phyloP scores from a whole-genome alignment of 2,888 invertebrate genomes.

The Polymixis lichenea region DNA sequence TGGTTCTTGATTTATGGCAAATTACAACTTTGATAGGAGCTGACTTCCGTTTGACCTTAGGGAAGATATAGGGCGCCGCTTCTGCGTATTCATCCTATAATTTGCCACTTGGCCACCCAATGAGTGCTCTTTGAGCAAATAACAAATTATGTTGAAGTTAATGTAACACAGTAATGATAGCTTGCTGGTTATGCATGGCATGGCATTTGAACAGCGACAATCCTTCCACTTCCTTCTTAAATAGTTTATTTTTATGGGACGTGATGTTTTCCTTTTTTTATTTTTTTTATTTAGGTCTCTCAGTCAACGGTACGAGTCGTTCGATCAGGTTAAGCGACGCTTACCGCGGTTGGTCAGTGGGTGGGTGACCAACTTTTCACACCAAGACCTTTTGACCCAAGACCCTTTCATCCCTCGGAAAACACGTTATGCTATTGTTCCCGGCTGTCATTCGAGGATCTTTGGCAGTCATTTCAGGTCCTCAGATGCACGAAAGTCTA shows the following conservation, averaged over 20 bases:
- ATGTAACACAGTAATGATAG: slow-evolving; percentile 37
- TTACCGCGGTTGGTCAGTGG: too few species aligned
- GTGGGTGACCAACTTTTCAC: too few species aligned
- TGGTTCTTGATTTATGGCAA: slow-evolving; percentile 53
- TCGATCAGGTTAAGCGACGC: too few species aligned
- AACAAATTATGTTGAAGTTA: slow-evolving; percentile 27
- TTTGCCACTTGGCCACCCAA: slow-evolving; percentile 50
- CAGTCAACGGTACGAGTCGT: background rate
- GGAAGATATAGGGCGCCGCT: slow-evolving; percentile 7
- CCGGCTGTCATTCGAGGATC: too few species aligned
- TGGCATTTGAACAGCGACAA: slow-evolving; percentile 19
- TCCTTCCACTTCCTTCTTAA: slow-evolving; percentile 1
- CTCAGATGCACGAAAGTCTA: too few species aligned
- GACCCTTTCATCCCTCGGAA: too few species aligned
- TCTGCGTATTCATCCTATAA: slow-evolving; percentile 26
- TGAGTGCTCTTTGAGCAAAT: slow-evolving; percentile 14
- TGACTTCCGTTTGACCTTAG: slow-evolving; percentile 33
- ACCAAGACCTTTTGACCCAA: too few species aligned
- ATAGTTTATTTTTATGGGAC: background rate
- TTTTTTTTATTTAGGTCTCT: background rate
- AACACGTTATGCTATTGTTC: too few species aligned
- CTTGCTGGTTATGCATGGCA: slow-evolving; percentile 10
- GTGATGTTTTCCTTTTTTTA: background rate
- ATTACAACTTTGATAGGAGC: slow-evolving; percentile 37
- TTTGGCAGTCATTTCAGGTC: too few species aligned